Base-by-base conservation (phyloP, 2,888 invertebrate genomes). In the Eupithecia centaureata region DNA sequence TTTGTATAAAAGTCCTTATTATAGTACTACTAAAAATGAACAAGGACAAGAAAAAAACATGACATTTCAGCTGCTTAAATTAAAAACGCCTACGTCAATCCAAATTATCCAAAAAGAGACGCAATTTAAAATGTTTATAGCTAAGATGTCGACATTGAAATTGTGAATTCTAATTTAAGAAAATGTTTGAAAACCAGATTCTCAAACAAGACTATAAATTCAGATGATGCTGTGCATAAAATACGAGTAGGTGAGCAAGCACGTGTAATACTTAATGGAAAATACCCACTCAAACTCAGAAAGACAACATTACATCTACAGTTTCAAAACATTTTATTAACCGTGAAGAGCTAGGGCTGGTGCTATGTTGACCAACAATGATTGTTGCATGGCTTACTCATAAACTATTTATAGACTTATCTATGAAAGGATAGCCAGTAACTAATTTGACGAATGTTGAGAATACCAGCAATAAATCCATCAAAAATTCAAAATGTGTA, bases 261-360 rank as follows among this genome's bases (percentile, higher is more conserved):
- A 47, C 22, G 47, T 47, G 18, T 22, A 47, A 52, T 52, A 33
- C 22, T 38, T 30, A 59, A 66, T 73, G 71, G 71, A 73, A 73
- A 74, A 73, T 65, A 65, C 70, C 70, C 47, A 67, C 32, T 42
- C n/a, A 28, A n/a, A 63, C 54, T 18, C n/a, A 30, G 54, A 12
- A 25, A 52, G 27, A 69, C 70, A 30, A 58, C 32, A 56, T 60
- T 54, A 60, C 18, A 63, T 22, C 10, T 22, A 2, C 18, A 22
- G 18, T 47, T 22, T 22, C 18, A 47, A 22, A 47, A 47, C 22
- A 47, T 22, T n/a, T 22, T 10, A 47, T 22, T 47, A 47, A 47
- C 22, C 18, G 22, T 22, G 47, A 1, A 22, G 47, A 47, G 10
- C 47, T 10, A 47, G 18, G 18, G 8, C 10, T 42, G 1, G 8